Percentiles rank a stretch among this genome's conserved stretches.
Evolutionary conservation across 2,797 vertebrate genomes (phyloP).

Genomic region (Smutsia gigantea): DNA sequence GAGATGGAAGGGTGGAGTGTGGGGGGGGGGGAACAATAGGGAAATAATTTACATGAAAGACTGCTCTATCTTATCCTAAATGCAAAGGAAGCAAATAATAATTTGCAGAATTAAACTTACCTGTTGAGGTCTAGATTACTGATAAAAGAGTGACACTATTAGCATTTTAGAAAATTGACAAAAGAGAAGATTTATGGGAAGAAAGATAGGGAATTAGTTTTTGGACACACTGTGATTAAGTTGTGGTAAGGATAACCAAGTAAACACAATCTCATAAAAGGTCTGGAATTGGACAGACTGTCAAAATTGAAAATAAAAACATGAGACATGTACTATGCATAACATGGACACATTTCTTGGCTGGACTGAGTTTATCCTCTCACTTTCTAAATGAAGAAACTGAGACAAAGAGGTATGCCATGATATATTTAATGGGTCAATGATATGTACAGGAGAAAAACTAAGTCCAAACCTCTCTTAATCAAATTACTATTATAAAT

Average conservation of each 20-base stretch:
- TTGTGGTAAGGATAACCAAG: not conserved
- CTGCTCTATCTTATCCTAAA: not conserved
- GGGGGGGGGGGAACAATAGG: not conserved
- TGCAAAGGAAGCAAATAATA: not conserved
- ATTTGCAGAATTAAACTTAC: not conserved
- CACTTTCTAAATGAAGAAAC: conserved; percentile 22
- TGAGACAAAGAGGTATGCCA: not conserved
- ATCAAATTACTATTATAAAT: not conserved
- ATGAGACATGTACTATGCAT: not conserved
- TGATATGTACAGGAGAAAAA: not conserved
- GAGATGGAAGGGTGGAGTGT: not conserved
- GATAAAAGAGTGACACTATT: not conserved
- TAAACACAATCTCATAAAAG: not conserved
- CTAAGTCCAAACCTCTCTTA: not conserved
- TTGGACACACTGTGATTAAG: not conserved
- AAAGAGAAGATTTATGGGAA: not conserved
- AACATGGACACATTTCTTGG: not conserved
- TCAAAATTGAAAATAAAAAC: conserved; percentile 15
- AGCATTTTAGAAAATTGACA: not conserved
- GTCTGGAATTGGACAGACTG: not conserved
- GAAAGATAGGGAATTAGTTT: not conserved
- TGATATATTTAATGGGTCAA: not conserved
- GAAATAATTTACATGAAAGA: not conserved
- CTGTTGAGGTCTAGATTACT: not conserved
- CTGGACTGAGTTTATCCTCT: not conserved